A percentile compares a stretch with the other conserved stretches of the same genome.
Conservation (phyloP, 2,113 vertebrate species). For the Onychostoma macrolepis region DNA sequence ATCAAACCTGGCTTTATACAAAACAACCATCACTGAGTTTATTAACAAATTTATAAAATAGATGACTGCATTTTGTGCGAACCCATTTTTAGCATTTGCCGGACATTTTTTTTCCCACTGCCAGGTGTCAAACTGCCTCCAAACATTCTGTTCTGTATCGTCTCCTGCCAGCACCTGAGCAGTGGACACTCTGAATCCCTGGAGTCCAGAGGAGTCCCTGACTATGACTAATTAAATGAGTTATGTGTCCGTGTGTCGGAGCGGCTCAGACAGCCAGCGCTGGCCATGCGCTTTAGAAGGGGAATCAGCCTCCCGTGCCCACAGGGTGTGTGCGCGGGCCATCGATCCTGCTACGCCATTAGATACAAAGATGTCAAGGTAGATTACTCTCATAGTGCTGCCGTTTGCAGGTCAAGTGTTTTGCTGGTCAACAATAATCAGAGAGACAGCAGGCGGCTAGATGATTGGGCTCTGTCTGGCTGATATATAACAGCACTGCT, state of each 20-base stretch:
- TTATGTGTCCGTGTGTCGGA: conserved; percentile 25
- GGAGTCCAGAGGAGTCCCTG: conserved; percentile 47
- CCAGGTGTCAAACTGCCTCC: conserved; percentile 49
- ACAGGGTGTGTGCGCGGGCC: conserved; percentile 57
- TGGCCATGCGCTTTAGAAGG: conserved; percentile 47
- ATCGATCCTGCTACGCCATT: conserved; percentile 66
- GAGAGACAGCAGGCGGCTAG: conserved; percentile 56
- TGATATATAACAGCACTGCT: conserved; percentile 54
- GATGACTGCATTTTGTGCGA: background rate
- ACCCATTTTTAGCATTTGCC: background rate
- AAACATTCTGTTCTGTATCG: conserved; percentile 46
- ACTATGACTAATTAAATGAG: conserved; percentile 61
- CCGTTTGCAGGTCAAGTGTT: conserved; percentile 67
- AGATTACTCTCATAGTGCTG: conserved; percentile 67
- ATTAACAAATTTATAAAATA: background rate
- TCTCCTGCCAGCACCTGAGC: conserved; percentile 35
- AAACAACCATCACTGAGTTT: background rate
- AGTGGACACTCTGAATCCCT: conserved; percentile 42
- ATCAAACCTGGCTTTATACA: background rate
- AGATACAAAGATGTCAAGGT: conserved; percentile 68
- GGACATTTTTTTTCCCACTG: conserved; percentile 3
- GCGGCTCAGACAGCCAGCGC: conserved; percentile 48
- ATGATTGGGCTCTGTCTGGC: conserved; percentile 61
- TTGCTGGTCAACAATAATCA: conserved; percentile 68
- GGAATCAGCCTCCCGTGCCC: conserved; percentile 55